phyloP scores from a whole-genome alignment of 2,888 invertebrate species.

The Phortica magna region DNA sequence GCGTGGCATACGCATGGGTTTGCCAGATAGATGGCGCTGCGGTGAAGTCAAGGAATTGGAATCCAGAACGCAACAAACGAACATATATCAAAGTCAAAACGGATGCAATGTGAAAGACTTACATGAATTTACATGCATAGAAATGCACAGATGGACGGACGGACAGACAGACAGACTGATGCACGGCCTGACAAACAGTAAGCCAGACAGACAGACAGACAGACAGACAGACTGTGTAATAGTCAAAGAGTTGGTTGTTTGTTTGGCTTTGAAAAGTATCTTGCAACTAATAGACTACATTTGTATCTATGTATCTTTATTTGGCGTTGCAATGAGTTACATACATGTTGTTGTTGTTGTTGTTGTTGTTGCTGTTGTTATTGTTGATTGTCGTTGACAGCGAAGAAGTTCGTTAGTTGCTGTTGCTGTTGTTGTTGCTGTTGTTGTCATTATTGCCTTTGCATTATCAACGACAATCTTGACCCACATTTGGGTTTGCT shows the following conservation, averaged over 20 bases:
- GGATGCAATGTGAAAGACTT: not conserved
- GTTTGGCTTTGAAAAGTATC: no score
- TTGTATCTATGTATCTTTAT: not conserved
- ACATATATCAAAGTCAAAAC: not conserved
- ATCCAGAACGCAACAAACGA: not conserved
- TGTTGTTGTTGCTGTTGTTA: not conserved
- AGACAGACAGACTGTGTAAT: slow-evolving; percentile 14
- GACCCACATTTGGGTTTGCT: slow-evolving; percentile 75
- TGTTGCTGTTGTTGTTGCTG: slow-evolving; percentile 57
- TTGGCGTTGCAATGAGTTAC: no score
- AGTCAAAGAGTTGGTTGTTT: not conserved
- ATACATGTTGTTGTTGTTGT: not conserved
- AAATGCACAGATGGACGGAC: not conserved
- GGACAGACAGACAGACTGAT: not conserved
- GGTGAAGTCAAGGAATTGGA: not conserved
- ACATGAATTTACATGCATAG: not conserved
- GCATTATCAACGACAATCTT: slow-evolving; percentile 74
- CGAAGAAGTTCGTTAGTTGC: slow-evolving; percentile 25
- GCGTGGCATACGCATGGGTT: not conserved
- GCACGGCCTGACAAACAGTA: not conserved
- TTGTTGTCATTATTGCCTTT: slow-evolving; percentile 46
- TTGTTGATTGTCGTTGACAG: slow-evolving; percentile 31
- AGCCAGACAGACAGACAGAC: not conserved
- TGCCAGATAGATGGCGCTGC: no score
- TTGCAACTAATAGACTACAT: not conserved